Percentiles rank a stretch among this genome's conserved stretches.
phyloP scores from a whole-genome alignment of 1,140 invertebrate genomes.

The Hetaerina americana region DNA sequence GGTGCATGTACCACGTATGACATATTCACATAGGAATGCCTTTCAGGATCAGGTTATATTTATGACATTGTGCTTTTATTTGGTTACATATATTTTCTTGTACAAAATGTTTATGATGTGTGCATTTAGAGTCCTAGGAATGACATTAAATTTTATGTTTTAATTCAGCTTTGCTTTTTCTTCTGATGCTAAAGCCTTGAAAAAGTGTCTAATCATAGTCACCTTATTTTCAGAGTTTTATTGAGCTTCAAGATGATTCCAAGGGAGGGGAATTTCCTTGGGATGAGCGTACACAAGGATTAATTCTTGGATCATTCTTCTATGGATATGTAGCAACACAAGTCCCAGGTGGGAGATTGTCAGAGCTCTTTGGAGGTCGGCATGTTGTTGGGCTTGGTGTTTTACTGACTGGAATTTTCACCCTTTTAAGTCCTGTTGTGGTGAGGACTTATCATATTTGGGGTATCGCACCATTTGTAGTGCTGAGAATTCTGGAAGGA shows the following conservation, averaged over 20 bases:
- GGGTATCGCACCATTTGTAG: slow-evolving; percentile 1
- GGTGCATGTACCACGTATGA: too few relatives aligned
- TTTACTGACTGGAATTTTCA: slow-evolving; percentile 61
- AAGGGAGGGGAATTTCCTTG: slow-evolving; percentile 57
- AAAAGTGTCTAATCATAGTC: too few relatives aligned
- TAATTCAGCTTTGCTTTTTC: too few relatives aligned
- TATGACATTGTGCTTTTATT: too few relatives aligned
- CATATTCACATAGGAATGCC: too few relatives aligned
- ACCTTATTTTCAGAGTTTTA: neutral
- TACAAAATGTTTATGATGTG: too few relatives aligned
- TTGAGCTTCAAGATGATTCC: slow-evolving; percentile 25
- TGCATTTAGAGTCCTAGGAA: too few relatives aligned
- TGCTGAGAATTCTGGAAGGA: neutral
- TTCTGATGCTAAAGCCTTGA: too few relatives aligned
- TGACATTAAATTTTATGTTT: too few relatives aligned
- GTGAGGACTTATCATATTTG: slow-evolving; percentile 31
- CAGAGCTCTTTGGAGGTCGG: slow-evolving; percentile 67
- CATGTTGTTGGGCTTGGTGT: slow-evolving; percentile 61
- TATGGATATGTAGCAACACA: slow-evolving; percentile 78
- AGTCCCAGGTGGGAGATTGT: slow-evolving; percentile 70
- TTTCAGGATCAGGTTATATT: too few relatives aligned
- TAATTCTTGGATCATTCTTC: slow-evolving; percentile 75
- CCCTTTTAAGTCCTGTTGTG: slow-evolving; percentile 56
- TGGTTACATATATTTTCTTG: too few relatives aligned
- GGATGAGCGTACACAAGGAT: slow-evolving; percentile 61